Conservation (phyloP, 2,113 vertebrate genomes). For the Rhynchopsitta pachyrhyncha region DNA sequence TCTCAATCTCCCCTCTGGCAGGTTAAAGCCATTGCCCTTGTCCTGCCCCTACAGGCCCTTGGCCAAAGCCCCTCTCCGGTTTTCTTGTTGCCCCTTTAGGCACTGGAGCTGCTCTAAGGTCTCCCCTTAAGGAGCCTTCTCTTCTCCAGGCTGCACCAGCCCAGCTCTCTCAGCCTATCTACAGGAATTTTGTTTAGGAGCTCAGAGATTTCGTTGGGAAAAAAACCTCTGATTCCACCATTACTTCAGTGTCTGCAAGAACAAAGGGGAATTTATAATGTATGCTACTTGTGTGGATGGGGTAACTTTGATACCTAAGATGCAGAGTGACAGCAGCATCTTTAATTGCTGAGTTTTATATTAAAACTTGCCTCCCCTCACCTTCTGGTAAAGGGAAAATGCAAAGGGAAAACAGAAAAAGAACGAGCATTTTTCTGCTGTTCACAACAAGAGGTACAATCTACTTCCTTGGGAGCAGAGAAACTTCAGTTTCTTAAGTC, state of each 20-base stretch:
- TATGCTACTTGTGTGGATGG: background rate
- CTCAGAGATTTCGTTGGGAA: background rate
- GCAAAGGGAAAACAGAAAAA: background rate
- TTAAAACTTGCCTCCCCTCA: background rate
- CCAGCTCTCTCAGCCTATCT: background rate
- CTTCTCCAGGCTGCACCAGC: background rate
- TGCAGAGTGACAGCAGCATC: background rate
- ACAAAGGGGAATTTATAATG: background rate
- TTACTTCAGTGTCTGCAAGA: background rate
- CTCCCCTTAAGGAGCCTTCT: background rate
- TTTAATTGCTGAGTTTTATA: background rate
- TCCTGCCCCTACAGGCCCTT: background rate
- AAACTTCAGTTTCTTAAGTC: background rate
- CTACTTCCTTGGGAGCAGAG: background rate
- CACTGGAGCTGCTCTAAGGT: background rate
- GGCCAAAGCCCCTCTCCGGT: background rate
- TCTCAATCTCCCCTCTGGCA: background rate
- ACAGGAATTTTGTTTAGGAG: background rate
- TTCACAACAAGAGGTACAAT: background rate
- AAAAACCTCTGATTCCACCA: background rate
- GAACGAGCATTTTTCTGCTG: background rate
- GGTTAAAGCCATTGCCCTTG: background rate
- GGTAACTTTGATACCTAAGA: background rate
- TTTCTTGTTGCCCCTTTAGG: background rate
- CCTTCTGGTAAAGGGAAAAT: background rate